Base-by-base conservation (phyloP, 2,113 vertebrate species). In the Sminthopsis crassicaudata region DNA sequence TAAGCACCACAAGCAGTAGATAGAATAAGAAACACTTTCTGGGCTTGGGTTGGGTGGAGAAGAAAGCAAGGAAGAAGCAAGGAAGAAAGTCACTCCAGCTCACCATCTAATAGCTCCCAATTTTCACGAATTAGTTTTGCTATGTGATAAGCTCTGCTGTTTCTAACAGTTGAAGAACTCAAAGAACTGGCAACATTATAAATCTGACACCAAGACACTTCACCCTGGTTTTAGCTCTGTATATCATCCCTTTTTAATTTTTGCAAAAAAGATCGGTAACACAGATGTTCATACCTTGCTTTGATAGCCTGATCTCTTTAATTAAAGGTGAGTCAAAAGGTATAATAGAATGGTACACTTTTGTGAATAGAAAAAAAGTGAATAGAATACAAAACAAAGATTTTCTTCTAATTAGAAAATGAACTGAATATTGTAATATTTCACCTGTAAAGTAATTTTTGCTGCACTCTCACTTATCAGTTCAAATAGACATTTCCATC, bases 231-330 rank as follows among this genome's bases (percentile, higher is more conserved):
- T 19, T 19, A 42, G 67, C 0, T 76, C n/a, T 76, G 12, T n/a
- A 42, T 42, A 76, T 42, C n/a, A 19, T 22, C 6, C 67, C 67
- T 42, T 76, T 76, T 42, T 76, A 42, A 91, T 53, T 53, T 93
- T 4, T 93, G 90, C 25, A 96, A 97, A 95, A 95, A 24, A 96
- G 2, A 30, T 89, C 30, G 50, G 93, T 76, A 91, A 7, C 96
- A 53, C 89, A 97, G 88, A 26, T 93, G 10, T 92, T 96, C n/a
- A 27, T 90, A 94, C 30, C 93, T 98, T 96, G 89, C 19, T 89
- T 92, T 22, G 0, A 2, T 91, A 95, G 9, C 16, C 30, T 94
- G 97, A 93, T 27, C 8, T 90, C 97, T 97, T 48, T 12, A 91
- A 9, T 22, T 22, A 22, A 60, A 26, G 9, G 53, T 91, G n/a